Conservation (phyloP, 2,113 vertebrate genomes). For the crab-eating macaque (Macaca fascicularis) region T2T-MFA8v1.1 NC_088378.1:15313501-15314000, state of each 20-base stretch:
- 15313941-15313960: background rate
- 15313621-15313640: background rate
- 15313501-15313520: background rate
- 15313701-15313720: background rate
- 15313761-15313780: background rate
- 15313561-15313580: background rate
- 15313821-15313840: background rate
- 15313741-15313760: background rate
- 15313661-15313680: background rate
- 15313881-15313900: background rate
- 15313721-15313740: background rate
- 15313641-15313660: background rate
- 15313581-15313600: background rate
- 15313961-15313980: background rate
- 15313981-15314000: background rate
- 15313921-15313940: background rate
- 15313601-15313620: background rate
- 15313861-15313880: background rate
- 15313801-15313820: background rate
- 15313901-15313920: background rate
- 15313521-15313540: background rate
- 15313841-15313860: background rate
- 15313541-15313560: background rate
- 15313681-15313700: background rate
- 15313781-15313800: background rate